Percentiles rank a stretch among this genome's conserved stretches.
Conservation (phyloP, 2,888 invertebrate species). For the Drosophila falleni region DNA sequence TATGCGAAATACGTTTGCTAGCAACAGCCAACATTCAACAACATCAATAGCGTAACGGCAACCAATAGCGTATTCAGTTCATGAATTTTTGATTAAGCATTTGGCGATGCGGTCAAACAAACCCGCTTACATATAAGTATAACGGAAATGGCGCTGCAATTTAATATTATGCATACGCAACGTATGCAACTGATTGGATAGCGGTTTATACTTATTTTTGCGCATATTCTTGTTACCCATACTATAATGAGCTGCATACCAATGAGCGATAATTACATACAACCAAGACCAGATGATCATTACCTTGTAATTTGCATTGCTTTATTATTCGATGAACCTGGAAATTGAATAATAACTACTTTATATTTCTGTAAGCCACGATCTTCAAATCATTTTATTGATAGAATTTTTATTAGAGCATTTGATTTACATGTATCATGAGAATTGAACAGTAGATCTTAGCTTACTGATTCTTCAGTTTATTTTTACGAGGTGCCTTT, state of each 20-base stretch:
- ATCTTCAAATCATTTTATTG: not conserved
- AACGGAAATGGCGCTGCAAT: conserved; percentile 70
- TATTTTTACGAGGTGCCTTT: not conserved
- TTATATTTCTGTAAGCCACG: not conserved
- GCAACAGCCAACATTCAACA: conserved; percentile 19
- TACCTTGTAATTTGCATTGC: conserved; percentile 4
- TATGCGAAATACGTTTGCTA: conserved; percentile 28
- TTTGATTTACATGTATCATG: not conserved
- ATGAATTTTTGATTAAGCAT: conserved; percentile 79
- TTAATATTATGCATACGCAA: conserved; percentile 73
- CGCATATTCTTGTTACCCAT: conserved; percentile 30
- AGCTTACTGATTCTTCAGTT: conserved; percentile 33
- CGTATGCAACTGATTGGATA: conserved; percentile 70
- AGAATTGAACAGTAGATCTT: not conserved
- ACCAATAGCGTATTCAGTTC: conserved; percentile 55
- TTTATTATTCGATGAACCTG: not conserved
- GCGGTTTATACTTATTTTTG: conserved; percentile 65
- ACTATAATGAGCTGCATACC: conserved; percentile 41
- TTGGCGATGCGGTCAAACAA: conserved; percentile 68
- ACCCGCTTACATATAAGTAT: conserved; percentile 37
- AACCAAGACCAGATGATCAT: conserved; percentile 1
- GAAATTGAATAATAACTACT: not conserved
- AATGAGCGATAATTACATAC: conserved; percentile 39
- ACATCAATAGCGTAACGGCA: conserved; percentile 9
- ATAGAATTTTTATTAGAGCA: not conserved